Base-by-base conservation (phyloP, 2,797 vertebrate genomes). In the Lates japonicus region DNA sequence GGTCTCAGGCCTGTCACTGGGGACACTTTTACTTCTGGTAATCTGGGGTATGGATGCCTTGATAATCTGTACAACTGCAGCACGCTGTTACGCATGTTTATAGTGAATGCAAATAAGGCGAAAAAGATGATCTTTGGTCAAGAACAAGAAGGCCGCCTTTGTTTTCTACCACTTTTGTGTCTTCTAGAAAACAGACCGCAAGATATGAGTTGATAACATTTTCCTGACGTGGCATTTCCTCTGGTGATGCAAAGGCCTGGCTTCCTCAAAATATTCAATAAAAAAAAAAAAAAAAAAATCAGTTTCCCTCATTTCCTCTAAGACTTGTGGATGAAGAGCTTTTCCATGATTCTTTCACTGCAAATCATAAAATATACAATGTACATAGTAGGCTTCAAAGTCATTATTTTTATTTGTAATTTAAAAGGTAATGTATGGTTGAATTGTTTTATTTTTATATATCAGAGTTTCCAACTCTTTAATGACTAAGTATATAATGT, bases 221-320 rank as follows among this genome's bases (percentile, higher is more conserved):
- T 78, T 83, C 66, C 68, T 65, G 66, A 22, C 57, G 0, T 49
- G 63, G 76, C 37, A 76, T 75, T 84, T 86, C 79, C 81, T 86
- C 41, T 79, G 83, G 72, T 14, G 66, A 77, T 70, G 52, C 81
- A 81, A 29, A 88, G 86, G 63, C 14, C 58, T 0, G 17, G 58
- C 63, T 87, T 84, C 82, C 80, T 65, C 54, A 42, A 71, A 55
- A 20, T 12, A 31, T 48, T 80, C 25, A 54, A 67, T 58, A 29
- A 29, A 29, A 29, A 29, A 29, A 29, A 29, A n/a, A n/a, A 29
- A 29, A 78, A 72, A n/a, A 31, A 62, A 39, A 69, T 74, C 31
- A 20, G 37, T 73, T 73, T 72, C n/a, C 48, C 81, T 49, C 20
- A 2, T 74, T 41, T 66, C 46, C 41, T 57, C 48, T 4, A 33